Conservation (phyloP, 1,140 invertebrate species). For the Trigoniulus corallinus region DNA sequence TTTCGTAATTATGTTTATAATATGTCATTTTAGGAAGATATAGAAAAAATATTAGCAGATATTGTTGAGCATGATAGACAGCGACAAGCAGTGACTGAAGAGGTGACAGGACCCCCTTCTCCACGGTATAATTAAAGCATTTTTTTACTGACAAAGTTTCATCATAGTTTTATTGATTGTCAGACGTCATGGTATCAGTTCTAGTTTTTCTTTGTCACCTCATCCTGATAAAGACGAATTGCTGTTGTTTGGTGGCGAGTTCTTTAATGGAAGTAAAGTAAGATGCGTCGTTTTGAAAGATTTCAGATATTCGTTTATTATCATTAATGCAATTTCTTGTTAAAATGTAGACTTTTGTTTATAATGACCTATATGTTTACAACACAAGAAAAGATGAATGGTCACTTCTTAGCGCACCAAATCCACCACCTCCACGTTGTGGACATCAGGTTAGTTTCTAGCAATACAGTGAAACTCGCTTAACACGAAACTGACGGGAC, state of each 20-base stretch:
- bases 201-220: constrained; percentile 58
- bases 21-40: constrained; percentile 62
- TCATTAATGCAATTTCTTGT: constrained; percentile 9
- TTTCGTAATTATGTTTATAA: constrained; percentile 11
- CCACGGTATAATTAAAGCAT: constrained; percentile 12
- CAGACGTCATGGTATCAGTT: constrained; percentile 32
- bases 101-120: constrained; percentile 41
- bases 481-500: too few species aligned
- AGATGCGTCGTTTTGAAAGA: constrained; percentile 4
- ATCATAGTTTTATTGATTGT: constrained; percentile 2
- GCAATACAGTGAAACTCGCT: too few species aligned
- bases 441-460: constrained; percentile 52
- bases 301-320: too few species aligned
- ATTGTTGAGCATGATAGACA: constrained; percentile 62
- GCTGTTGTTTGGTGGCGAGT: constrained; percentile 82
- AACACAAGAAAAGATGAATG: constrained; percentile 65
- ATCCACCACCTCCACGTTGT: constrained; percentile 64
- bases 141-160: neutral
- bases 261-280: constrained; percentile 75
- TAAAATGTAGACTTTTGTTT: constrained; percentile 52
- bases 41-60: constrained; percentile 60
- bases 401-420: constrained; percentile 57
- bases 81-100: constrained; percentile 49
- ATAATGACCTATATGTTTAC: constrained; percentile 70
- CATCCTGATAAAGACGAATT: constrained; percentile 79